Evolutionary conservation across 2,797 vertebrate species (phyloP).

Genomic region (Onychomys arenicola): DNA sequence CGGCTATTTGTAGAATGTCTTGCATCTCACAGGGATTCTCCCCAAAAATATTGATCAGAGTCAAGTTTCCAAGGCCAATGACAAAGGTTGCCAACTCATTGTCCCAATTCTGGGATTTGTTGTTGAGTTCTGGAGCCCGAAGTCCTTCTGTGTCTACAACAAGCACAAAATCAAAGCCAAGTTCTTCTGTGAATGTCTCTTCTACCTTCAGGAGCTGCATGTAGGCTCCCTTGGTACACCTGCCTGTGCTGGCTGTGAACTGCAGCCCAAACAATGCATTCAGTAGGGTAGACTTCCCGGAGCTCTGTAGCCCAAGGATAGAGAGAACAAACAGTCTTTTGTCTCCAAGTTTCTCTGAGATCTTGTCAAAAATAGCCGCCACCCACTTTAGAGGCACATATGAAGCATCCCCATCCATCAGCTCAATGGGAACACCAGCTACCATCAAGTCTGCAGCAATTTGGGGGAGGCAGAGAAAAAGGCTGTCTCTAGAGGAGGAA

Average conservation of each 20-base stretch:
- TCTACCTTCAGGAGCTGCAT: slow-evolving; percentile 89
- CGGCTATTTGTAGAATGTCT: slow-evolving; percentile 88
- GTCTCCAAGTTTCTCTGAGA: slow-evolving; percentile 86
- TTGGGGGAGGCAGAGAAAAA: slow-evolving; percentile 82
- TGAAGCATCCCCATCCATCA: slow-evolving; percentile 89
- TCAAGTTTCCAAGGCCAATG: slow-evolving; percentile 89
- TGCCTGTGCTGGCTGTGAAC: slow-evolving; percentile 88
- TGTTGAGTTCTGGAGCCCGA: slow-evolving; percentile 83
- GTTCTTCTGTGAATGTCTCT: slow-evolving; percentile 67
- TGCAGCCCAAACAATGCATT: slow-evolving; percentile 90
- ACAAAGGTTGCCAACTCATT: slow-evolving; percentile 91
- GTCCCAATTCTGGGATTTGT: slow-evolving; percentile 85
- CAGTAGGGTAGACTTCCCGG: slow-evolving; percentile 89
- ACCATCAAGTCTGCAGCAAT: slow-evolving; percentile 87
- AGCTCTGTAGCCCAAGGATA: slow-evolving; percentile 88
- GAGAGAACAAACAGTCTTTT: slow-evolving; percentile 88
- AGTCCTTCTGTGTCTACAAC: slow-evolving; percentile 91
- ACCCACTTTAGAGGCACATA: slow-evolving; percentile 88
- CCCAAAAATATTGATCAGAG: slow-evolving; percentile 90
- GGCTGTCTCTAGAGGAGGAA: neutral
- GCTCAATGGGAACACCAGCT: slow-evolving; percentile 86
- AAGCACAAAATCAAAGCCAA: slow-evolving; percentile 86
- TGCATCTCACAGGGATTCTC: slow-evolving; percentile 91
- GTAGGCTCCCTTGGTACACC: slow-evolving; percentile 90
- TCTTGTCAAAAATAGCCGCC: slow-evolving; percentile 84